Percentiles rank a stretch among this genome's conserved stretches.
phyloP scores from a whole-genome alignment of 2,888 invertebrate genomes.

The Tenthredo notha region DNA sequence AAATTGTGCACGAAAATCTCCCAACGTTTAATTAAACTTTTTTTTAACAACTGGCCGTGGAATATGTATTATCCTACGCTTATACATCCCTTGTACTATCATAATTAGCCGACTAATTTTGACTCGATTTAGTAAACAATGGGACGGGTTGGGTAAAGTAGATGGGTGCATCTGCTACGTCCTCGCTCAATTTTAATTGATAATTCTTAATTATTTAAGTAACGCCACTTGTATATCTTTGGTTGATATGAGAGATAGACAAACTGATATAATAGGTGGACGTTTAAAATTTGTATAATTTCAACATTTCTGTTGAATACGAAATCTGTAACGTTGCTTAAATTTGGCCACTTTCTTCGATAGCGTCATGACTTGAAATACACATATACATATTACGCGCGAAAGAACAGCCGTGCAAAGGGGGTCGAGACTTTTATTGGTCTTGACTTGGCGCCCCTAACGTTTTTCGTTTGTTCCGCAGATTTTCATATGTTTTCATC shows the following conservation, averaged over 20 bases:
- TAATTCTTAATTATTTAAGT: conserved; percentile 7
- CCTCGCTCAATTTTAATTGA: conserved; percentile 42
- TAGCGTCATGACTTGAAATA: conserved; percentile 62
- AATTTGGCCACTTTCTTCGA: conserved; percentile 53
- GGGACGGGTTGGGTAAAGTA: background rate
- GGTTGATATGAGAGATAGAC: background rate
- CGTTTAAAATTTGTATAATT: background rate
- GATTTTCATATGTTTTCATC: conserved; percentile 78
- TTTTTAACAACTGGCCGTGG: background rate
- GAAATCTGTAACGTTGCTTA: background rate
- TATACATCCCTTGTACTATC: background rate
- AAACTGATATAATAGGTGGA: background rate
- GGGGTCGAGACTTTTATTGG: conserved; percentile 76
- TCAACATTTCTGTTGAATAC: background rate
- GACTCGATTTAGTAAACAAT: conserved; percentile 46
- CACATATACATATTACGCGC: conserved; percentile 57
- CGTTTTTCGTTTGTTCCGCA: conserved; percentile 76
- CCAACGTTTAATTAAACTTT: background rate
- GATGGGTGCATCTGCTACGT: conserved; percentile 36
- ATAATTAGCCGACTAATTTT: conserved; percentile 46
- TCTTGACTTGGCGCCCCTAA: conserved; percentile 75
- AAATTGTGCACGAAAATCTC: background rate
- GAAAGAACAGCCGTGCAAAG: conserved; percentile 61
- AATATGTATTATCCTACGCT: background rate
- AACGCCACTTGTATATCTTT: background rate